These are phyloP conservation scores for Rhamnusium bicolor DNA, from an alignment of 2,888 invertebrate species.

Conservation along the genomic window DNA sequence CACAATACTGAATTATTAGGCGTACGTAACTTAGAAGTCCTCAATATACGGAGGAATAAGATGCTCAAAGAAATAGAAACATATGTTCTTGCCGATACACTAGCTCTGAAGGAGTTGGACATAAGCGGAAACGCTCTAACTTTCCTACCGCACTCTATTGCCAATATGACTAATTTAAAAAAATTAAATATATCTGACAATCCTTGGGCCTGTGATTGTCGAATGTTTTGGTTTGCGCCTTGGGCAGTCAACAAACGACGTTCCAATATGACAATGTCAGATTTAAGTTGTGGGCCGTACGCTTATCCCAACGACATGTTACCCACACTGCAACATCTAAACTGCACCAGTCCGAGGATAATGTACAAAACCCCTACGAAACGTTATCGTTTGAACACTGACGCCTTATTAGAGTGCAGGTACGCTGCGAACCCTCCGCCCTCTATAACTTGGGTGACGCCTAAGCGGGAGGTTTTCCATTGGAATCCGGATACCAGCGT, in stretches of 20 bases:
- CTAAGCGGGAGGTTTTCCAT: slow-evolving; percentile 80
- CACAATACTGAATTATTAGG: slow-evolving; percentile 79
- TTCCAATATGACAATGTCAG: slow-evolving; percentile 72
- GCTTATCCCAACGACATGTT: slow-evolving; percentile 82
- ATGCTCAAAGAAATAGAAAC: slow-evolving; percentile 77
- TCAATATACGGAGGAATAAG: slow-evolving; percentile 78
- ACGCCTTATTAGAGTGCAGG: slow-evolving; percentile 84
- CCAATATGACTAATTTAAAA: slow-evolving; percentile 76
- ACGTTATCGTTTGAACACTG: slow-evolving; percentile 77
- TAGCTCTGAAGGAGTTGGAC: slow-evolving; percentile 76
- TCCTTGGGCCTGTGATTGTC: slow-evolving; percentile 90
- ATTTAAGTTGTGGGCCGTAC: slow-evolving; percentile 77
- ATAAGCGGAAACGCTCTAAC: slow-evolving; percentile 81
- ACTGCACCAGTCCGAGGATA: slow-evolving; percentile 80
- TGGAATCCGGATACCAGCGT: slow-evolving; percentile 84
- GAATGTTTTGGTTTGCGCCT: slow-evolving; percentile 70
- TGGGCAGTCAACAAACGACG: slow-evolving; percentile 70
- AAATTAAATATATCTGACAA: slow-evolving; percentile 82
- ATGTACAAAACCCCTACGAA: slow-evolving; percentile 76
- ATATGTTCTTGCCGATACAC: slow-evolving; percentile 77
- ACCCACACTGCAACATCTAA: slow-evolving; percentile 79
- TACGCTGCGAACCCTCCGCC: slow-evolving; percentile 82
- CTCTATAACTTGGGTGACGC: slow-evolving; percentile 90
- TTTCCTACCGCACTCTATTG: slow-evolving; percentile 81
- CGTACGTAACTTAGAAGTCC: slow-evolving; percentile 74